phyloP scores from a whole-genome alignment of 2,888 invertebrate genomes.

The Aphodius granarius region DNA sequence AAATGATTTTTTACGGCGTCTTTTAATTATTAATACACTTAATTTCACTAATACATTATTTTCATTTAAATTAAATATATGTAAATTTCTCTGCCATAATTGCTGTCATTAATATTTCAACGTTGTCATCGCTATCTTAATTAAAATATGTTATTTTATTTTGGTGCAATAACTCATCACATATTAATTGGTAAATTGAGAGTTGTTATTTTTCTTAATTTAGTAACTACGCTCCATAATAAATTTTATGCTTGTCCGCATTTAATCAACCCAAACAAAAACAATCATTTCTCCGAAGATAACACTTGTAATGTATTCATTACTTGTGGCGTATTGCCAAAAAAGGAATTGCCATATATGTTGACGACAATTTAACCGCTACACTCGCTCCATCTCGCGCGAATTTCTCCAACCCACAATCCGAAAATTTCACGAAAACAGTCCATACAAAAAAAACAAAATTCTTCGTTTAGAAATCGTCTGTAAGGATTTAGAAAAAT shows the following conservation, averaged over 20 bases:
- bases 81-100: too few relatives aligned
- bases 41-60: too few relatives aligned
- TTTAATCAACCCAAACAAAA: not conserved
- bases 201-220: not conserved
- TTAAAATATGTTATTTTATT: too few relatives aligned
- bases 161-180: too few relatives aligned
- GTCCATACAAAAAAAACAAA: not conserved
- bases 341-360: not conserved
- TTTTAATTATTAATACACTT: too few relatives aligned
- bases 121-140: too few relatives aligned
- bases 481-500: not conserved
- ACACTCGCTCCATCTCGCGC: not conserved
- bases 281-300: not conserved
- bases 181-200: not conserved
- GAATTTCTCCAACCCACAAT: not conserved
- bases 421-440: not conserved
- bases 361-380: not conserved
- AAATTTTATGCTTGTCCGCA: not conserved
- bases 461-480: not conserved
- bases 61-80: too few relatives aligned
- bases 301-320: not conserved
- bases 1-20: too few relatives aligned
- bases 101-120: too few relatives aligned
- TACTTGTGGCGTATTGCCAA: not conserved
- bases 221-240: not conserved